Conservation (phyloP, 2,113 vertebrate genomes). For the Dissostichus mawsoni region DNA sequence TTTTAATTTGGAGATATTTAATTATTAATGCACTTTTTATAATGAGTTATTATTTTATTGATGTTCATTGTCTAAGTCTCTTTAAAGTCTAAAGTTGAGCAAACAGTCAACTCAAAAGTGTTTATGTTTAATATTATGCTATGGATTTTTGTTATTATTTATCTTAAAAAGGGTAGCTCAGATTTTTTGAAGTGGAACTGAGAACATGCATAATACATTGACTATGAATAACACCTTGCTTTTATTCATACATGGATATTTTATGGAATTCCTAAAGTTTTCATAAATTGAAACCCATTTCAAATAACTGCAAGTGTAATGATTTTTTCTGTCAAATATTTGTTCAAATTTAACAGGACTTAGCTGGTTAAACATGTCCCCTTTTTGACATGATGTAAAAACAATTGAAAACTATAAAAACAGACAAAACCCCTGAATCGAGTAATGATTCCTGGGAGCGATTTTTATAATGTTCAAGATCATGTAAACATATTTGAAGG, state of each 20-base stretch:
- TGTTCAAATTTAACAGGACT: not conserved
- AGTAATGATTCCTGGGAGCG: not conserved
- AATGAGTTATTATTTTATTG: not conserved
- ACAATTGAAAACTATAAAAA: constrained; percentile 25
- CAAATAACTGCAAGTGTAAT: not conserved
- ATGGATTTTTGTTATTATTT: not conserved
- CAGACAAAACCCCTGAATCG: not conserved
- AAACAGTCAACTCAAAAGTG: not conserved
- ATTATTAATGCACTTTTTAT: not conserved
- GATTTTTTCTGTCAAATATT: not conserved
- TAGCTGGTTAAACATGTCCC: constrained; percentile 4
- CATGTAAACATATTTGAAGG: not conserved
- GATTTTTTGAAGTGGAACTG: no score
- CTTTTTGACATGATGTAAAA: constrained; percentile 14
- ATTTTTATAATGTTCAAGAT: not conserved
- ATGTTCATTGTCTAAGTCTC: not conserved
- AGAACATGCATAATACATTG: no score
- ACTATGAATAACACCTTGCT: not conserved
- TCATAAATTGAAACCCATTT: not conserved
- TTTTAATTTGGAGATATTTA: not conserved
- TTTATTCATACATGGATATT: not conserved
- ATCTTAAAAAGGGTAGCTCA: no score
- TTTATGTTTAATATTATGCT: not conserved
- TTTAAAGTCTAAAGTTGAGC: not conserved
- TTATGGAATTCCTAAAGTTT: not conserved